Evolutionary conservation across 2,797 vertebrate genomes (phyloP).

Genomic region (Urosaurus nigricauda): DNA sequence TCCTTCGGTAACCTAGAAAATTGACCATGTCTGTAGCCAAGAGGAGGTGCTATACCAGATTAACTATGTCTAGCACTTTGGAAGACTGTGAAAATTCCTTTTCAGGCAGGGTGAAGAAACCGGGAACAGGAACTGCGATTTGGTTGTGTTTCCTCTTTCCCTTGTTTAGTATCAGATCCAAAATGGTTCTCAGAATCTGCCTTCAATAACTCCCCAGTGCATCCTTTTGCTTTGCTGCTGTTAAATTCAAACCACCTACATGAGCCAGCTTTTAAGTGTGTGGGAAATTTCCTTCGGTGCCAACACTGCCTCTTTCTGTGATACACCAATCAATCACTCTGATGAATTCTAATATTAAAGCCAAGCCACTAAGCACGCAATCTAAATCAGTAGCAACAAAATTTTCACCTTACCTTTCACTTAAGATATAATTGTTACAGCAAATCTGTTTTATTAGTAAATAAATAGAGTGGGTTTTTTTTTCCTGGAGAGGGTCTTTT

Average conservation of each 20-base stretch:
- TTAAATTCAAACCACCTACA: slow-evolving; percentile 52
- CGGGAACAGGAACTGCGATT: background rate
- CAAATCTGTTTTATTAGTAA: background rate
- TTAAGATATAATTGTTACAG: slow-evolving; percentile 4
- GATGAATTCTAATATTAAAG: slow-evolving; percentile 51
- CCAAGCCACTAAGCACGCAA: slow-evolving; percentile 6
- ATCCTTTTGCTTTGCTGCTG: slow-evolving; percentile 47
- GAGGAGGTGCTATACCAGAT: background rate
- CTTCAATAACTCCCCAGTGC: background rate
- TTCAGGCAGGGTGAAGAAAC: background rate
- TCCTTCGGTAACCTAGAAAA: background rate
- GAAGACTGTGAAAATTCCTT: background rate
- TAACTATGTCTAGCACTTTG: background rate
- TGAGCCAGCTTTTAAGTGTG: slow-evolving; percentile 47
- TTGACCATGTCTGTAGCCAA: background rate
- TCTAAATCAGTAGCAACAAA: background rate
- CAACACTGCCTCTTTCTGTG: slow-evolving; percentile 57
- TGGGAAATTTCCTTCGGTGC: slow-evolving; percentile 54
- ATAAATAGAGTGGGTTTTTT: slow-evolving; percentile 1
- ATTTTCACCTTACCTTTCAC: background rate
- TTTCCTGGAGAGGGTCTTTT: background rate
- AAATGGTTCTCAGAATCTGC: background rate
- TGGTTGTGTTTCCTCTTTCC: background rate
- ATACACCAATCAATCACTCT: slow-evolving; percentile 60
- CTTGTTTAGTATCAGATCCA: background rate